Base-by-base conservation (phyloP, 1,140 invertebrate species). In the Pissodes strobi region DNA sequence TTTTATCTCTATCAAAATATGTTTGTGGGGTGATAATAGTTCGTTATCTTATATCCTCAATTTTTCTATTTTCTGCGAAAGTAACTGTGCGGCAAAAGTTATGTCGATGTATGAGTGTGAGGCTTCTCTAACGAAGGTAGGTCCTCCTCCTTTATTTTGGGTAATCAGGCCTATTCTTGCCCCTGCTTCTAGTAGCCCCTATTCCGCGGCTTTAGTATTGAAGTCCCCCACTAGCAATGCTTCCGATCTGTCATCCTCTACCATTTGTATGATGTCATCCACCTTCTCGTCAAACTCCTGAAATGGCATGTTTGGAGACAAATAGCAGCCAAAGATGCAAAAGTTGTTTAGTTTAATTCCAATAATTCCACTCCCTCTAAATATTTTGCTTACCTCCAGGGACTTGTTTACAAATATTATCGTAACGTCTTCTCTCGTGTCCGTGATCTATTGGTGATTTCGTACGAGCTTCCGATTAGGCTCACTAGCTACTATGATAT, bases 181-280 rank as follows among this genome's bases (percentile, higher is more conserved):
- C n/a, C 30, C 30, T n/a, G 30, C 34, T 34, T 34, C 30, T 34
- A 34, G 6, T n/a, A 34, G 30, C 6, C n/a, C 6, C n/a, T 34
- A n/a, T 34, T n/a, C 30, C 30, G 48, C 18, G 10, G 10, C 6
- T 13, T 58, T 19, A 6, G 10, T 21, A 52, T 58, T 58, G 6
- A 58, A 52, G 22, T 58, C 56, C 37, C 56, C 56, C n/a, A 34
- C 6, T n/a, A 34, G 6, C 30, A 34, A 8, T 34, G 30, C 30
- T 6, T 34, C 30, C 30, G 6, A 6, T 34, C 6, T n/a, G n/a
- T 8, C n/a, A 8, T 6, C 6, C 6, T n/a, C 30, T 34, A 34
- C 6, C n/a, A n/a, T n/a, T 34, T n/a, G 6, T n/a, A 34, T 34
- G 30, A 34, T n/a, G n/a, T n/a, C n/a, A 34, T 34, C 30, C 30